phyloP scores from a whole-genome alignment of 2,113 vertebrate species.

The Bettongia penicillata region DNA sequence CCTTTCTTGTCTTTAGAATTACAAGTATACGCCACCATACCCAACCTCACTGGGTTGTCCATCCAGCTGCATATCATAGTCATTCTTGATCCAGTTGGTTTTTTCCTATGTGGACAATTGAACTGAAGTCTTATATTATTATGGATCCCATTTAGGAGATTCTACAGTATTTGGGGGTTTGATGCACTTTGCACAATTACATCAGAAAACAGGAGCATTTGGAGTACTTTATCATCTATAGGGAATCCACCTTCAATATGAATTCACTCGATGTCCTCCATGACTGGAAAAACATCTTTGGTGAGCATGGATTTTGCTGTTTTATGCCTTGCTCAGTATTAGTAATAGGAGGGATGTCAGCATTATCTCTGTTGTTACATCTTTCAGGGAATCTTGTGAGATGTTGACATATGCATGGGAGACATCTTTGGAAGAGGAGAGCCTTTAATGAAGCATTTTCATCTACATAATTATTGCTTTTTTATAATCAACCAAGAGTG shows the following conservation, averaged over 20 bases:
- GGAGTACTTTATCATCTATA: not conserved
- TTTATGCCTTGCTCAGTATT: not conserved
- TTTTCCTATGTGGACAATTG: not conserved
- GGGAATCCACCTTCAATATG: not conserved
- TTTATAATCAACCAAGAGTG: not conserved
- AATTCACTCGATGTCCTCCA: not conserved
- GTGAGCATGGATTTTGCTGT: not conserved
- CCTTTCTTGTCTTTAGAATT: not conserved
- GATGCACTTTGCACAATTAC: not conserved
- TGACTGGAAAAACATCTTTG: not conserved
- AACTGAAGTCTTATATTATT: not conserved
- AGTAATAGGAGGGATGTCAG: not conserved
- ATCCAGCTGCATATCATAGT: not conserved
- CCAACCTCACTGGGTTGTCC: not conserved
- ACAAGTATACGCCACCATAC: not conserved
- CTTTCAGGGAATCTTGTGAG: not conserved
- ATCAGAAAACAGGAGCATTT: not conserved
- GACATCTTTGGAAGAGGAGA: not conserved
- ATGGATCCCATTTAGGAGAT: not conserved
- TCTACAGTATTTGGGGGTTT: not conserved
- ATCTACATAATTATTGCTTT: not conserved
- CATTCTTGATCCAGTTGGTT: not conserved
- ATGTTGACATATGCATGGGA: not conserved
- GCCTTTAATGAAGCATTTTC: not conserved
- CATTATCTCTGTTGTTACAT: not conserved